Evolutionary conservation across 2,888 invertebrate species (phyloP), one percentile per base, ranked within the genome.

Genomic region (Fabriciana adippe): DNA sequence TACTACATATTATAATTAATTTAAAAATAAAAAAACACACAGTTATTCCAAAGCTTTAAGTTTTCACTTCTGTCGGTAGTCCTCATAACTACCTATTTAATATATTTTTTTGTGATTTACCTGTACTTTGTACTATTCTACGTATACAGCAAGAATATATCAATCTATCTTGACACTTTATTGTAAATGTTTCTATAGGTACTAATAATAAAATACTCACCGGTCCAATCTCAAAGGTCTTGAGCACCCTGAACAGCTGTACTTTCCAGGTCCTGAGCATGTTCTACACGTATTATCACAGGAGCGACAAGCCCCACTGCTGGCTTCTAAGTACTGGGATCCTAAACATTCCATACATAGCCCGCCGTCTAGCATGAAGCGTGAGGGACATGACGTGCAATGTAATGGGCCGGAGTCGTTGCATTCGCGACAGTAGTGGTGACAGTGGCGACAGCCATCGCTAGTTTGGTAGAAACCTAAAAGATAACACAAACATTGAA

Each of bases 361-460:
- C 6, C 95, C 95, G 69, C 95, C 95, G 74, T 96, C 95, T 13
- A 96, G 85, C 95, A 95, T 95, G 79, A 94, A 95, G 55, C 94
- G 95, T 0, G 94, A 89, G 0, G 95, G 95, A 74, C 96, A 96
- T 0, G 96, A 95, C 54, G 94, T 95, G 84, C 96, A 96, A 78
- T 95, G 94, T 61, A 96, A 88, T 0, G 96, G 96, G 0, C 96
- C 96, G 63, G 96, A 95, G 72, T 95, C 97, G 83, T 95, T 95
- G 85, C 98, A 98, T 76, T 97, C 97, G 74, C 95, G 95, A 86
- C 98, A 98, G 81, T 96, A 96, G 85, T 97, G 96, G 90, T 97
- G 97, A 88, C 98, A 98, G 85, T 96, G 97, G 74, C 96, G 96
- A 81, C 98, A 98, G 11, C 96, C 97, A 77, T 94, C 96, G 73